Base-by-base conservation (phyloP, 2,888 invertebrate species). In the Argynnis bischoffii region DNA sequence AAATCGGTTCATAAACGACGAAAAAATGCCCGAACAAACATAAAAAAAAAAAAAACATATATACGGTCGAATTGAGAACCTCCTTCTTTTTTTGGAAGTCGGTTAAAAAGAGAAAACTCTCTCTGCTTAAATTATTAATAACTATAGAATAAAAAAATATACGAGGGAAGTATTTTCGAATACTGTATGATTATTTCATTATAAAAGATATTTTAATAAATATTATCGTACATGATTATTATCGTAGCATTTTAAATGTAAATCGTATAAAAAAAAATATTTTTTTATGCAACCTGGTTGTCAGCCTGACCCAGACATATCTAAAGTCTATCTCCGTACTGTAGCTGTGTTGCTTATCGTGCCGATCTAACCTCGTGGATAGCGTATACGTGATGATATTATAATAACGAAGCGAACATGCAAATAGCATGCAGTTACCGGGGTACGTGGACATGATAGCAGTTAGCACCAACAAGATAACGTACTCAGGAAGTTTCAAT, bases 331-430 rank as follows among this genome's bases (percentile, higher is more conserved):
- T 71, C 68, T 69, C 59, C 2, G 35, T 41, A 11, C 35, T 41
- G 35, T 55, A 68, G 66, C 66, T 59, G 60, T 66, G 67, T 55
- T 69, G 53, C 73, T 74, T 74, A 77, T 77, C 75, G 69, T 21
- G 59, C 61, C 66, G 61, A 77, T 78, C 74, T 76, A 73, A 75
- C 74, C 77, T 74, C 76, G 68, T 71, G 74, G 68, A 76, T 72
- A 75, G 64, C 69, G 63, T 74, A 55, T 67, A 73, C 73, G 73
- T 72, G 74, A 75, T 72, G 69, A 73, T 71, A 74, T 73, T 72
- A 66, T 75, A 75, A 71, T 72, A 68, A 69, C 67, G 65, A 69
- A 70, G 65, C 67, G 55, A 69, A 67, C 69, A 70, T 72, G 67
- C 69, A 69, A 67, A 70, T 53, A 65, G 55, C 66, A 55, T 68